phyloP scores from a whole-genome alignment of 2,797 vertebrate genomes.

The Streptopelia turtur region DNA sequence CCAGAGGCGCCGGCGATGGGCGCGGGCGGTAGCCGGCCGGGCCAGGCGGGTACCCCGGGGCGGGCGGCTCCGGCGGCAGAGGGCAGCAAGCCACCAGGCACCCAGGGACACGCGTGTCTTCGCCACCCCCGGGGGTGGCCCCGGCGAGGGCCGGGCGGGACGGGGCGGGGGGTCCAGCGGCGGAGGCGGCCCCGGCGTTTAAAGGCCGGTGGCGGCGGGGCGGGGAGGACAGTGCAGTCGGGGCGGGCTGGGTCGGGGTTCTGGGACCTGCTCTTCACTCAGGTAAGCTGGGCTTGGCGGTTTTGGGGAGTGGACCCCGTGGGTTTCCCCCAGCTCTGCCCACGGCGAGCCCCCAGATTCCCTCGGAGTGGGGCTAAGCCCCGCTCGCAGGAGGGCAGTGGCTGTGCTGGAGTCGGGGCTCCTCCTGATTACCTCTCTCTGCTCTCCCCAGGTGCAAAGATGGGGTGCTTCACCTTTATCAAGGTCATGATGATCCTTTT shows the following conservation, averaged over 20 bases:
- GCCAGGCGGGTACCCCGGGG: neutral
- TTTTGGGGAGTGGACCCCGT: neutral
- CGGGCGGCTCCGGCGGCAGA: neutral
- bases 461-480: slow-evolving; percentile 89
- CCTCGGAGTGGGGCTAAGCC: too few relatives aligned
- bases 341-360: rapidly evolving
- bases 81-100: slow-evolving; percentile 41
- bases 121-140: neutral
- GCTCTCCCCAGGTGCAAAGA: slow-evolving; percentile 77
- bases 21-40: neutral
- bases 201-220: neutral
- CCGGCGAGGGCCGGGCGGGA: neutral
- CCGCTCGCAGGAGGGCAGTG: neutral
- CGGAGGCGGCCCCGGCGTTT: neutral
- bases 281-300: neutral
- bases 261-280: neutral
- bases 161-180: neutral
- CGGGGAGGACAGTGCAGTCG: rapidly evolving
- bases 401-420: neutral
- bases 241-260: rapidly evolving
- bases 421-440: neutral
- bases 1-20: neutral
- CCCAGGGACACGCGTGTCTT: neutral
- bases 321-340: neutral
- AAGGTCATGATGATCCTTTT: slow-evolving; percentile 89